Percentiles rank a stretch among this genome's conserved stretches.
These are phyloP conservation scores for Pollenia labialis DNA, from an alignment of 2,888 invertebrate genomes.

Conservation along the genomic window DNA sequence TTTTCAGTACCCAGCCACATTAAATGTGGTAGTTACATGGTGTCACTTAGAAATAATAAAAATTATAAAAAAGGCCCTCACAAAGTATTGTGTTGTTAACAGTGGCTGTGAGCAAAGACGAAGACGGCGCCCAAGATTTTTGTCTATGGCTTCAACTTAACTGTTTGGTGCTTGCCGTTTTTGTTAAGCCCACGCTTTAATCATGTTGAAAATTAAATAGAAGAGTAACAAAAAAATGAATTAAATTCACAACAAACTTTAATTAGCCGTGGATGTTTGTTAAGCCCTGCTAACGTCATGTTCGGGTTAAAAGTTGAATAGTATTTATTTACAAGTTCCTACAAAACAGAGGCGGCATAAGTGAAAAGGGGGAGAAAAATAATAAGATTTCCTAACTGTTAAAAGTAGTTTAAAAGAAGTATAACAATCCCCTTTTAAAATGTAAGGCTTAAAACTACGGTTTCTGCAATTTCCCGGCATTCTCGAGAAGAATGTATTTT, in stretches of 20 bases:
- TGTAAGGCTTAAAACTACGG: too few relatives aligned
- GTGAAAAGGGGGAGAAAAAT: background rate
- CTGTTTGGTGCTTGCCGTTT: slow-evolving; percentile 26
- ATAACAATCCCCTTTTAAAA: too few relatives aligned
- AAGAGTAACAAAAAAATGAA: slow-evolving; percentile 16
- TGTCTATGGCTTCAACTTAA: background rate
- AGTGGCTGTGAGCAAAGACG: slow-evolving; percentile 34
- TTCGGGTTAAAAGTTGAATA: slow-evolving; percentile 62
- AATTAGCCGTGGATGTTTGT: slow-evolving; percentile 68
- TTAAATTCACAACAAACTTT: slow-evolving; percentile 64
- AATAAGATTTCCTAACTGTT: too few relatives aligned
- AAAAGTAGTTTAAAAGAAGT: too few relatives aligned
- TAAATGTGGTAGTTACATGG: slow-evolving; percentile 71
- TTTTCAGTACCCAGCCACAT: slow-evolving; percentile 52
- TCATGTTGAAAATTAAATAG: slow-evolving; percentile 45
- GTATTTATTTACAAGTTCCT: background rate
- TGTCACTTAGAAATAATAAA: slow-evolving; percentile 68
- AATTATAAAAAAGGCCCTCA: slow-evolving; percentile 65
- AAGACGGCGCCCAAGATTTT: slow-evolving; percentile 67
- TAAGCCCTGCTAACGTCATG: slow-evolving; percentile 64
- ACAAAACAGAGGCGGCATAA: background rate
- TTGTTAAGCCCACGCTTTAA: slow-evolving; percentile 70
- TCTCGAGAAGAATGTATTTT: too few relatives aligned
- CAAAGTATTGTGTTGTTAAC: slow-evolving; percentile 61
- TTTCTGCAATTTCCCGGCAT: too few relatives aligned